Conservation (phyloP, 2,113 vertebrate genomes). For the Apistogramma diplotaenia region DNA sequence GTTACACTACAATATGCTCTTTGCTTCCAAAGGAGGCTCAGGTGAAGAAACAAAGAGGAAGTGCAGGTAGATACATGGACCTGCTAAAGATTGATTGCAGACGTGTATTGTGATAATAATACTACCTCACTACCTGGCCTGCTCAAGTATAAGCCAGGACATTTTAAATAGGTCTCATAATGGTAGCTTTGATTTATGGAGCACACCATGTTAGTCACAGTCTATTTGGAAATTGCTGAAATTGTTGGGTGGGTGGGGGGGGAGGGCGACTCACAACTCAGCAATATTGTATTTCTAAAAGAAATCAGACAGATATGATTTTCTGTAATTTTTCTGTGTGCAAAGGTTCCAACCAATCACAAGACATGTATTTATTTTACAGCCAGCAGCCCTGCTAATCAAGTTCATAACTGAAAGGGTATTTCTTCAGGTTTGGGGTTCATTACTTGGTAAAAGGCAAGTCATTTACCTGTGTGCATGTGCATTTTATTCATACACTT, state of each 20-base stretch:
- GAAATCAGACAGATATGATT: background rate
- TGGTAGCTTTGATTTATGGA: conserved; percentile 37
- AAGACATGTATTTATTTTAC: background rate
- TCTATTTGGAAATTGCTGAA: conserved; percentile 53
- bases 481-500: background rate
- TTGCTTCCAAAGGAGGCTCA: conserved; percentile 15
- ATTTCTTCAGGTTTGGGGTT: conserved; percentile 5
- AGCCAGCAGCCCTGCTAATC: conserved; percentile 5
- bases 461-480: background rate
- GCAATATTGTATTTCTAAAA: background rate
- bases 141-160: conserved; percentile 32
- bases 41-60: conserved; percentile 25
- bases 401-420: conserved; percentile 8
- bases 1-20: conserved; percentile 38
- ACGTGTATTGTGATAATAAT: conserved; percentile 58
- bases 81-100: conserved; percentile 29
- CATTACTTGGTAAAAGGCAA: background rate
- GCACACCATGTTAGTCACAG: conserved; percentile 20
- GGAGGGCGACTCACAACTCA: conserved; percentile 8
- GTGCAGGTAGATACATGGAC: conserved; percentile 7
- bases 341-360: background rate
- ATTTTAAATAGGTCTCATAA: conserved; percentile 52
- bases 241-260: no score
- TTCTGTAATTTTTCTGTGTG: conserved; percentile 30
- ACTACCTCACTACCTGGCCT: conserved; percentile 10